Percentiles rank a stretch among this genome's conserved stretches.
Conservation (phyloP, 2,113 vertebrate genomes). For the Gallinago jamesoni region DNA sequence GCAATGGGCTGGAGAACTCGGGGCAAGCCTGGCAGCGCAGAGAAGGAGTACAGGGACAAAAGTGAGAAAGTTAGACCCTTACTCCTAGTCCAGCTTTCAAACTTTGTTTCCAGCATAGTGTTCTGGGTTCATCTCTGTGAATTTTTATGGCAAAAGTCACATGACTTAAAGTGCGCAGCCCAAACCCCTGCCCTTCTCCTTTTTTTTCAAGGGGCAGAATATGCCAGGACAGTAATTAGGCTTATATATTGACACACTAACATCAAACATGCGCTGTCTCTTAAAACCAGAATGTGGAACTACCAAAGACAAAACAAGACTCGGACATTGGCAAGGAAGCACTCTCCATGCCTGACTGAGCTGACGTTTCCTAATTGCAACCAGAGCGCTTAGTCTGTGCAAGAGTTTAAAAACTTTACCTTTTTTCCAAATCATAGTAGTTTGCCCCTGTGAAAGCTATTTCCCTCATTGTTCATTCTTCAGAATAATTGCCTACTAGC, state of each 20-base stretch:
- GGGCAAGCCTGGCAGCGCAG: not conserved
- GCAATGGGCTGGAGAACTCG: not conserved
- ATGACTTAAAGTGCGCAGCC: not conserved
- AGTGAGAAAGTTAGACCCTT: not conserved
- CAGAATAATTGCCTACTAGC: not conserved
- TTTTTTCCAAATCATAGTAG: not conserved
- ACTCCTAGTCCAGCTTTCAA: not conserved
- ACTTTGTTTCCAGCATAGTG: not conserved
- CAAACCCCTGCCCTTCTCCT: not conserved
- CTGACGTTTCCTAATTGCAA: constrained; percentile 22
- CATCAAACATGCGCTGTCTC: not conserved
- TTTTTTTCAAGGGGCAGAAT: not conserved
- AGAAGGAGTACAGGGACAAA: not conserved
- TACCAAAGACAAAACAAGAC: constrained; percentile 33
- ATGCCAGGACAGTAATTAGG: not conserved
- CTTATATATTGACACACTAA: not conserved
- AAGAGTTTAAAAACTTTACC: not conserved
- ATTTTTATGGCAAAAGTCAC: not conserved
- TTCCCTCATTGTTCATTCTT: not conserved
- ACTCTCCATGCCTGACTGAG: not conserved
- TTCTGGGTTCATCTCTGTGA: not conserved
- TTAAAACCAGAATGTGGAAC: not conserved
- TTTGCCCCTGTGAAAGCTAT: not conserved
- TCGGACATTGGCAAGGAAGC: not conserved
- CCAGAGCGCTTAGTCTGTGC: not conserved